Percentiles rank a stretch among this genome's conserved stretches.
phyloP scores from a whole-genome alignment of 2,888 invertebrate genomes.

The Limenitis camilla region DNA sequence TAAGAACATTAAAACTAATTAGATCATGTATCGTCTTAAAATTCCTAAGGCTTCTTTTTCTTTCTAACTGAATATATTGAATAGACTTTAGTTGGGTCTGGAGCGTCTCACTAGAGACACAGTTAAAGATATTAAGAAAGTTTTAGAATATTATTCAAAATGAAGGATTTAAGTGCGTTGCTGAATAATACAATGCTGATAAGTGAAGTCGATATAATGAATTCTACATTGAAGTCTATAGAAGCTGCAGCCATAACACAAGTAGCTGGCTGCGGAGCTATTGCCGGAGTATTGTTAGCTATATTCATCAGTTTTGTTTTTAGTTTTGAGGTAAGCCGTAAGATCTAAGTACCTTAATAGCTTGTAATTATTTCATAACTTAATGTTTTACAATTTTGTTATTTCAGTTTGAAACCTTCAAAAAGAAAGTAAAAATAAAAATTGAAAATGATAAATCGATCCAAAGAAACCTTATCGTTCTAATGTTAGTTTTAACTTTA shows the following conservation, averaged over 20 bases:
- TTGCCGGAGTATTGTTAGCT: conserved; percentile 34
- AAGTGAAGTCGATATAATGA: conserved; percentile 7
- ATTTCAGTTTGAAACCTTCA: conserved; percentile 26
- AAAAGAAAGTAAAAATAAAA: conserved; percentile 23
- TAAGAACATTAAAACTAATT: conserved; percentile 15
- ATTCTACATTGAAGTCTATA: conserved; percentile 5
- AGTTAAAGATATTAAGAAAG: neutral
- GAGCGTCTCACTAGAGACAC: conserved; percentile 6
- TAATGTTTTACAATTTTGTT: neutral
- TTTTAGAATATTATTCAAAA: conserved; percentile 8
- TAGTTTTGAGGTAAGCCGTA: conserved; percentile 26
- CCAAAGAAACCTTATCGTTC: conserved; percentile 23
- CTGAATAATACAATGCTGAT: conserved; percentile 26
- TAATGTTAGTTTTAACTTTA: conserved; percentile 29
- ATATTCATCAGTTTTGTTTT: conserved; percentile 26
- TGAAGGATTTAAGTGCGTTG: conserved; percentile 26
- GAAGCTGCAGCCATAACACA: conserved; percentile 19
- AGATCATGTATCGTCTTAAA: conserved; percentile 15
- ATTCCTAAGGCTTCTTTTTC: conserved; percentile 18
- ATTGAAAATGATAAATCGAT: conserved; percentile 9
- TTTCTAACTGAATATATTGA: conserved; percentile 9
- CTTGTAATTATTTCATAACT: neutral
- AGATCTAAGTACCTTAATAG: neutral
- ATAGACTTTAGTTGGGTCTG: conserved; percentile 12
- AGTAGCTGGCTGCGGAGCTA: conserved; percentile 30